Evolutionary conservation across 2,888 invertebrate species (phyloP).

Genomic region (Hemicrepidius hirtus): DNA sequence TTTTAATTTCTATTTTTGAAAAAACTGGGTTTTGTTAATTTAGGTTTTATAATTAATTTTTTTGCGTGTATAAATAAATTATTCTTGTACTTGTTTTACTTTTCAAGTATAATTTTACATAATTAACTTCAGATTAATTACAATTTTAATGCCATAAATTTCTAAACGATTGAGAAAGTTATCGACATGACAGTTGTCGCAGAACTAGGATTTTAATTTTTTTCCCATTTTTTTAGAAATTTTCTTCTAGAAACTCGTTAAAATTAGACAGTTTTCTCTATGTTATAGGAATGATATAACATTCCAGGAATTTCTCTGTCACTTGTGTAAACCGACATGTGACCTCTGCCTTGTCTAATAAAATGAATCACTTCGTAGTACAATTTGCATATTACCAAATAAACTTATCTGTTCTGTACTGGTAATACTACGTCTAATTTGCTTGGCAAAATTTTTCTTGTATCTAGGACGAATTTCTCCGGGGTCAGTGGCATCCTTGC

Average conservation of each 20-base stretch:
- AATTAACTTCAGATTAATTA: constrained; percentile 25
- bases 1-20: too few relatives aligned
- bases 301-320: constrained; percentile 16
- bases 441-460: constrained; percentile 17
- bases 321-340: constrained; percentile 12
- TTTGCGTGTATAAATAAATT: not conserved
- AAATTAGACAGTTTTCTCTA: not conserved
- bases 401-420: constrained; percentile 8
- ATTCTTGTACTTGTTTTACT: not conserved
- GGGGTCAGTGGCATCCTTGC: constrained; percentile 39
- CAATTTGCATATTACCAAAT: constrained; percentile 26
- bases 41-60: too few relatives aligned
- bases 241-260: not conserved
- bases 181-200: constrained; percentile 26
- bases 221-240: not conserved
- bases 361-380: constrained; percentile 17
- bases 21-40: too few relatives aligned
- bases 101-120: constrained; percentile 15
- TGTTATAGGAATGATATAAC: constrained; percentile 25
- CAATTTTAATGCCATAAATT: constrained; percentile 11
- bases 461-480: constrained; percentile 42
- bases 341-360: constrained; percentile 23
- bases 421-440: constrained; percentile 5
- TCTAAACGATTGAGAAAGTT: constrained; percentile 28
- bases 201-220: constrained; percentile 9